phyloP scores from a whole-genome alignment of 1,140 invertebrate species.

The Meloidogyne chitwoodi region DNA sequence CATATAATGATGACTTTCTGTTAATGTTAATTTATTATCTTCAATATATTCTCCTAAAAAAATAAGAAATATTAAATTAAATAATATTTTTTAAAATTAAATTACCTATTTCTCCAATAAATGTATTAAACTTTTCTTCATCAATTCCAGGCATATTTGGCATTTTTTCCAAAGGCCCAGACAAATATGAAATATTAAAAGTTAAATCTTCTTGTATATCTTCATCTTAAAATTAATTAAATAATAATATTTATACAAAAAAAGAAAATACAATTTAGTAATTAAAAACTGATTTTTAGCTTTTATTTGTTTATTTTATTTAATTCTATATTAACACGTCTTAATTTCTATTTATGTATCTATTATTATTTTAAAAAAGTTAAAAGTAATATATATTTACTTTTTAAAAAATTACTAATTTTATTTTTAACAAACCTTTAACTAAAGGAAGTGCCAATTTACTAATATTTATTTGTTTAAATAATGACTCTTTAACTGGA shows the following conservation, averaged over 20 bases:
- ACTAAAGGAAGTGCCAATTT: not conserved
- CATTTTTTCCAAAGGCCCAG: not conserved
- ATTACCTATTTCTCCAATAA: not conserved
- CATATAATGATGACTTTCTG: not conserved
- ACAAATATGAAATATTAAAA: not conserved
- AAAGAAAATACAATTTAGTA: too few species aligned
- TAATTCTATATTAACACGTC: too few species aligned
- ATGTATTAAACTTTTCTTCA: not conserved
- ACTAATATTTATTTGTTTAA: not conserved
- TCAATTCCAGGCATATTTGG: not conserved
- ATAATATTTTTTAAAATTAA: not conserved
- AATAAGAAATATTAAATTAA: not conserved
- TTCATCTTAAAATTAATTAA: not conserved
- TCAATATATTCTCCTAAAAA: not conserved
- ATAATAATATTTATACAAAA: too few species aligned
- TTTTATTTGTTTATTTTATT: too few species aligned
- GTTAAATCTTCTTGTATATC: not conserved
- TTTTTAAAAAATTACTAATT: too few species aligned
- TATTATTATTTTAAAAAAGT: too few species aligned
- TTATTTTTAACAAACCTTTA: not conserved
- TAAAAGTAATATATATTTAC: too few species aligned
- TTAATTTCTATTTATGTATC: too few species aligned
- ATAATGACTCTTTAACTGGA: not conserved
- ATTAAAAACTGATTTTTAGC: too few species aligned
- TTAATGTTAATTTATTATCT: not conserved